Base-by-base conservation (phyloP, 2,797 vertebrate species). In the Yasuhikotakia modesta region DNA sequence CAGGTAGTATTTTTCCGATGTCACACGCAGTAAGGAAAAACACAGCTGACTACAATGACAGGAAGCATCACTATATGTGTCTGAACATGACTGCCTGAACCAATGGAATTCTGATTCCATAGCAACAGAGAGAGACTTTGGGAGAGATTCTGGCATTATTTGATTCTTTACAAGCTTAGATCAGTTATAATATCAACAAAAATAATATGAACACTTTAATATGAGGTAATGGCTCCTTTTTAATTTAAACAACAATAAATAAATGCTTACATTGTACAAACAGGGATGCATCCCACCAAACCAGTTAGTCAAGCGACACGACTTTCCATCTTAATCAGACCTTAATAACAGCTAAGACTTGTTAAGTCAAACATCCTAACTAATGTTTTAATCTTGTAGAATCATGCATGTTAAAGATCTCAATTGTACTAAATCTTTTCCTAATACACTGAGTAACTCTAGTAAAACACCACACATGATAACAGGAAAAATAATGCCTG, bases 31-130 rank as follows among this genome's bases (percentile, higher is more conserved):
- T 22, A 32, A 5, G 21, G 39, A 46, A 53, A 16, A 39, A 22
- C 3, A 58, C 39, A 48, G 12, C 32, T 27, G 21, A 32, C 11
- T 50, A 35, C 24, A 35, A 65, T 71, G 14, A 46, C 5, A 24
- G 52, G 19, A 22, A 65, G 24, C 30, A 45, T 8, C 10, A 43
- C 24, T 46, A 12, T 50, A 16, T 65, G 27, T 43, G 21, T 50
- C 45, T 35, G 45, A 50, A 57, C 3, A 55, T 14, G 12, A 67
- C 22, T 45, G 22, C 3, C 1, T 48, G 52, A 27, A 64, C 10
- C 35, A 55, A 63, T 22, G 24, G 19, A 19, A 57, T 79, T 66
- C 68, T 57, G 22, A 35, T 74, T 67, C 16, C 24, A 46, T 70
- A 24, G 45, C 30, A 70, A 63, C 27, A 70, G 65, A 65, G 50